Conservation (phyloP, 2,888 invertebrate genomes). For the Pimpla rufipes region DNA sequence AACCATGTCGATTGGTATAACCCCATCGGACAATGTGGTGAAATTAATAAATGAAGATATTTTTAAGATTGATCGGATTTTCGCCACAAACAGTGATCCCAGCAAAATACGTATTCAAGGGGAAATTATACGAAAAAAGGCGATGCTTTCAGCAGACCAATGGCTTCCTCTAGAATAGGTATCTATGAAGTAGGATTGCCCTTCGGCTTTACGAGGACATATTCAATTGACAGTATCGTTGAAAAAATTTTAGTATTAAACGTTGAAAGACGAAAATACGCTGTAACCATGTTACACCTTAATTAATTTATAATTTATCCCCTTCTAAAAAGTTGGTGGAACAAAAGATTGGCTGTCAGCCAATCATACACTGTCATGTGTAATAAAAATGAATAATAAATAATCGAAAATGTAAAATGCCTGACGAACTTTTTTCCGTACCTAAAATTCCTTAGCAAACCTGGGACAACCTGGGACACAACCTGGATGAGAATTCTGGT, state of each 20-base stretch:
- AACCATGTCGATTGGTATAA: not conserved
- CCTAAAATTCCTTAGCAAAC: no score
- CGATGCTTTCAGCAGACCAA: constrained; percentile 49
- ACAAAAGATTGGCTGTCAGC: no score
- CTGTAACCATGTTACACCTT: constrained; percentile 40
- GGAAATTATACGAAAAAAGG: constrained; percentile 27
- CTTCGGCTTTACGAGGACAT: constrained; percentile 15
- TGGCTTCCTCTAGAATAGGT: constrained; percentile 46
- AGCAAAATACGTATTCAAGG: constrained; percentile 39
- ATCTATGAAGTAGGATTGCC: constrained; percentile 39
- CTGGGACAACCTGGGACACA: no score
- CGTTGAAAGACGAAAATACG: constrained; percentile 37
- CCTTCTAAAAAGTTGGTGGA: no score
- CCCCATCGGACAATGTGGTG: constrained; percentile 22
- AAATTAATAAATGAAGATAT: constrained; percentile 49
- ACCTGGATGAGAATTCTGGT: not conserved
- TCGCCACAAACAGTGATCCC: not conserved
- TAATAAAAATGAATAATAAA: no score
- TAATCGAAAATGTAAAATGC: no score
- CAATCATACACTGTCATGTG: no score
- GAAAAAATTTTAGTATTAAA: constrained; percentile 44
- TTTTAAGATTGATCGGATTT: constrained; percentile 38
- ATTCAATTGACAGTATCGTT: constrained; percentile 28
- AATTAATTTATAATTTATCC: constrained; percentile 12
- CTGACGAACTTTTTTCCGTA: no score